phyloP scores from a whole-genome alignment of 2,888 invertebrate genomes.

The Campoplex capitator region DNA sequence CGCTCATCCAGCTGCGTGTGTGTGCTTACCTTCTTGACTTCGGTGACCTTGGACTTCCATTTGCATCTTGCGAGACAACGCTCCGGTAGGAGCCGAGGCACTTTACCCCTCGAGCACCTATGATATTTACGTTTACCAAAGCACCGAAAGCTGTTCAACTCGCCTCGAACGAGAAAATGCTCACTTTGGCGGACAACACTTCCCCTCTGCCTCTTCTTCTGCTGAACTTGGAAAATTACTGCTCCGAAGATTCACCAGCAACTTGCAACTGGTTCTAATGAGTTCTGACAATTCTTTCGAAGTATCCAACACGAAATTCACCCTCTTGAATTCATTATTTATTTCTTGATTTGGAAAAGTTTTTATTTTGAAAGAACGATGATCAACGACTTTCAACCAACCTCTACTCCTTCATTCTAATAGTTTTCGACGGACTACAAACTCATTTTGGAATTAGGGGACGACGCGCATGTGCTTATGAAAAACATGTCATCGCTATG shows the following conservation, averaged over 20 bases:
- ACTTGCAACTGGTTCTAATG: neutral
- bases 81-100: conserved; percentile 15
- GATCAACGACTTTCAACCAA: neutral
- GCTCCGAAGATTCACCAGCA: conserved; percentile 3
- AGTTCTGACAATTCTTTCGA: neutral
- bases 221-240: neutral
- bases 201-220: neutral
- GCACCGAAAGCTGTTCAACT: conserved; percentile 29
- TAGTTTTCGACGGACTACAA: neutral
- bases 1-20: neutral
- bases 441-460: neutral
- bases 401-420: neutral
- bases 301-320: neutral
- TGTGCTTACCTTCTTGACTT: conserved; percentile 37
- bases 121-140: conserved; percentile 12
- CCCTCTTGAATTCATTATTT: neutral
- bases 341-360: neutral
- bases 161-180: neutral
- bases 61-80: conserved; percentile 51
- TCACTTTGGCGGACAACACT: conserved; percentile 12
- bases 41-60: conserved; percentile 57
- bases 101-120: conserved; percentile 14
- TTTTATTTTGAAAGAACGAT: neutral
- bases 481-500: conserved; percentile 4
- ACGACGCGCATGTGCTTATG: neutral